Evolutionary conservation across 2,113 vertebrate genomes (phyloP).

Genomic region (Misgurnus mizolepis): DNA sequence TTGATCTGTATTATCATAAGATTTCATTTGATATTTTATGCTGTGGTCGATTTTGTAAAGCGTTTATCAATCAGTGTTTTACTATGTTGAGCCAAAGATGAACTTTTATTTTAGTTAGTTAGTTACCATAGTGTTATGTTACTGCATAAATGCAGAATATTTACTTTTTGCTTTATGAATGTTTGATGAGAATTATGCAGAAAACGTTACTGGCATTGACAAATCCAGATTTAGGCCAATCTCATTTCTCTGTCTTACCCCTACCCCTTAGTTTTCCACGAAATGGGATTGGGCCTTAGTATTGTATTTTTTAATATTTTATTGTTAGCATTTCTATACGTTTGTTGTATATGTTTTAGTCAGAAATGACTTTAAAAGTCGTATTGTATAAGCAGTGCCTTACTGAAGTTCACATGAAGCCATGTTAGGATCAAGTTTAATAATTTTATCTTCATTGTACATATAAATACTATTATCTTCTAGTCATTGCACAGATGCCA

Average conservation of each 20-base stretch:
- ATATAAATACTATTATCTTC: background rate
- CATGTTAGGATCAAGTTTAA: background rate
- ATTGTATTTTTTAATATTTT: background rate
- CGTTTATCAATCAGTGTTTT: slow-evolving; percentile 23
- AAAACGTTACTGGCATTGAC: background rate
- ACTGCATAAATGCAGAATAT: slow-evolving; percentile 40
- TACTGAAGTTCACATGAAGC: background rate
- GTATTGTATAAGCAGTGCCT: slow-evolving; percentile 3
- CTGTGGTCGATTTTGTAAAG: slow-evolving; percentile 20
- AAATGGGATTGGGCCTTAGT: background rate
- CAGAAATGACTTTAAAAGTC: too few relatives aligned
- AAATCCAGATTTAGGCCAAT: background rate
- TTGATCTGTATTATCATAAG: slow-evolving; percentile 12
- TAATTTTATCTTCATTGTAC: background rate
- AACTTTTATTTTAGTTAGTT: slow-evolving; percentile 35
- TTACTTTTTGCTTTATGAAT: background rate
- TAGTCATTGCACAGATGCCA: background rate
- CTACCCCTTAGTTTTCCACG: too few relatives aligned
- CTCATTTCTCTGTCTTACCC: too few relatives aligned
- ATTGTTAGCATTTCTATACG: background rate
- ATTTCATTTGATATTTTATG: slow-evolving; percentile 11
- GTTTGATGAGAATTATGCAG: background rate
- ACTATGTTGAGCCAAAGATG: slow-evolving; percentile 54
- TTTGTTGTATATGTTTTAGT: background rate
- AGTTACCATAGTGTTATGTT: slow-evolving; percentile 35